Conservation (phyloP, 2,888 invertebrate genomes). For the Entomobrya multifasciata region DNA sequence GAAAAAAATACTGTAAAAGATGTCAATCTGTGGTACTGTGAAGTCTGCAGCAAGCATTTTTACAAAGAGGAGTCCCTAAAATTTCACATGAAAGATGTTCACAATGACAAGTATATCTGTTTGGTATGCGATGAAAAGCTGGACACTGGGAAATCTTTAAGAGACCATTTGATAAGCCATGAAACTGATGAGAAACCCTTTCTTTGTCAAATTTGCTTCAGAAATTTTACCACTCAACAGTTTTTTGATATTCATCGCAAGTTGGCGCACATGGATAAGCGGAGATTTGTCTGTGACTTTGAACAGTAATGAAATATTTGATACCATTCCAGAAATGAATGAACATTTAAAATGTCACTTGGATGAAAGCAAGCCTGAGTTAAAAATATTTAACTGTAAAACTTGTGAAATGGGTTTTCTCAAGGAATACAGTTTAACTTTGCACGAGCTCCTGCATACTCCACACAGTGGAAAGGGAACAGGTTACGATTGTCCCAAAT, state of each 20-base stretch:
- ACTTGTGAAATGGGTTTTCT: not conserved
- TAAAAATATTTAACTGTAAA: not conserved
- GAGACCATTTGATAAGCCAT: conserved; percentile 20
- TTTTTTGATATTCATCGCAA: conserved; percentile 35
- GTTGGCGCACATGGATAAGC: conserved; percentile 8
- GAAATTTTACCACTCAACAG: conserved; percentile 19
- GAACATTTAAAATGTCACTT: conserved; percentile 9
- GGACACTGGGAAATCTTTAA: not conserved
- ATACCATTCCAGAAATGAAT: not conserved
- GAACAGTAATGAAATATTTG: conserved; percentile 19
- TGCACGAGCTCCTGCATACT: conserved; percentile 28
- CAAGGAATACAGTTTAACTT: not conserved
- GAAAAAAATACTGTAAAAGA: not conserved
- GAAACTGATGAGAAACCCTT: conserved; percentile 29
- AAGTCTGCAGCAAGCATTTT: conserved; percentile 35
- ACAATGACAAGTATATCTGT: not conserved
- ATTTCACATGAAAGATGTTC: conserved; percentile 13
- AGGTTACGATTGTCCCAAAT: conserved; percentile 32
- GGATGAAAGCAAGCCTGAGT: not conserved
- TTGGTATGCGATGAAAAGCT: not conserved
- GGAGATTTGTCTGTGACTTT: not conserved
- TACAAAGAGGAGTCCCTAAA: conserved; percentile 1
- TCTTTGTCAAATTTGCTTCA: conserved; percentile 22
- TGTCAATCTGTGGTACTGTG: conserved; percentile 17
- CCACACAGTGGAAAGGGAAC: not conserved